Conservation (phyloP, 1,140 invertebrate species). For the Meloidogyne chitwoodi region DNA sequence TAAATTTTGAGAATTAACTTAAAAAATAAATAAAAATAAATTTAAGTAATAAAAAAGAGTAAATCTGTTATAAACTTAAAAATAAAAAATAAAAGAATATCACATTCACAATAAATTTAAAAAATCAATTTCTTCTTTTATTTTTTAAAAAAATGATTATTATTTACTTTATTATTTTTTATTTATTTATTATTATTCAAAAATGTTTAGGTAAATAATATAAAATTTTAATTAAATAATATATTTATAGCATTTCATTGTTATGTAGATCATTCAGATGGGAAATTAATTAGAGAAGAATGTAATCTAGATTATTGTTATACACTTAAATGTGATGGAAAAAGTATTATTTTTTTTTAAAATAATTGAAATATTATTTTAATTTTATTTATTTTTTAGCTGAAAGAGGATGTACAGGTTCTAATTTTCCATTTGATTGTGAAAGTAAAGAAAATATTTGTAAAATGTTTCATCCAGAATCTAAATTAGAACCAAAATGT, state of each 20-base stretch:
- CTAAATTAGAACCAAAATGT: neutral
- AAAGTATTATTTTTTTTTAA: neutral
- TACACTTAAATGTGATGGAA: neutral
- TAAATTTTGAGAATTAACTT: neutral
- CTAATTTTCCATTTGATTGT: neutral
- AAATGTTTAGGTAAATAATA: neutral
- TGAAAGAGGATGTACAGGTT: neutral
- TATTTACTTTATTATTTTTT: neutral
- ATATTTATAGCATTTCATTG: neutral
- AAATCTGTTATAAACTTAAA: too few species aligned
- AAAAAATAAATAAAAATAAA: neutral
- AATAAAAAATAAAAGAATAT: neutral
- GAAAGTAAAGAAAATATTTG: neutral
- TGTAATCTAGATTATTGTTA: neutral
- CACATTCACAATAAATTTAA: too few species aligned
- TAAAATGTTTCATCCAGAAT: neutral
- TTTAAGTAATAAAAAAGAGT: too few species aligned
- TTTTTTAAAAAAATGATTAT: neutral
- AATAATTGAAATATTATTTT: neutral
- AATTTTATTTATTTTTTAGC: neutral
- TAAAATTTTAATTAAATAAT: neutral
- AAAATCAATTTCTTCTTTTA: neutral
- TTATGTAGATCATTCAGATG: neutral
- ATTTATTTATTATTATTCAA: neutral
- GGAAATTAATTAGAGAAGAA: neutral